Evolutionary conservation across 2,888 invertebrate genomes (phyloP), one percentile per base, ranked within the genome.

Genomic region (Lasioglossum oenotherae): DNA sequence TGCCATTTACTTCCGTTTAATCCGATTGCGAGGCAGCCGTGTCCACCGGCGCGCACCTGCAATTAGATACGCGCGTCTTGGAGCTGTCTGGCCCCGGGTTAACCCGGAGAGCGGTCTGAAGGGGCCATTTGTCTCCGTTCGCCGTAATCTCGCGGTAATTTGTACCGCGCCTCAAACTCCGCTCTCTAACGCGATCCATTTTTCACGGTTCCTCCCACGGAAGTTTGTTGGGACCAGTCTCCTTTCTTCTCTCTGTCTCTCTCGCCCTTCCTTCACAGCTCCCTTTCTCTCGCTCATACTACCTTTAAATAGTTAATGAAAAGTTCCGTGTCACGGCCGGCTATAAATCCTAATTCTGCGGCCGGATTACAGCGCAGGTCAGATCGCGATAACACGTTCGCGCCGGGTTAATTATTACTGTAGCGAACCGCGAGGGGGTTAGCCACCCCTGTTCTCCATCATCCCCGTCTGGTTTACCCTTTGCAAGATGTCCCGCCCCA

Each of bases 61-160:
- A 84, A 85, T 85, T 85, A 84, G 75, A 74, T 84, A 85, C 67
- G 85, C 84, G 79, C 72, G 71, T 53, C 84, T 78, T 72, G 75
- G 57, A 60, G 64, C 72, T 74, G 84, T 84, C 84, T 44, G 46
- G 31, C 64, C n/a, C 27, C 67, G 35, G 35, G 41, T 38, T 53
- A 41, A 69, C 49, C 23, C 71, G 46, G 71, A 71, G 16, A 31
- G 27, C 35, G 46, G 38, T 60, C 69, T 60, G 46, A 74, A 64
- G 53, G 49, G 44, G 74, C 84, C 27, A 82, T 82, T 78, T 74
- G 71, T 84, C 84, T 78, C 73, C 46, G 23, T 35, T 38, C 67
- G 14, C 53, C 31, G 72, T 73, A 82, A 84, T 84, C 78, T 84
- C 77, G 23, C 53, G 57, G 46, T 69, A 71, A 84, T 82, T 82